A percentile compares a stretch with the other conserved stretches of the same genome.
Conservation (phyloP, 1,140 invertebrate genomes). For the Watersipora subatra region DNA sequence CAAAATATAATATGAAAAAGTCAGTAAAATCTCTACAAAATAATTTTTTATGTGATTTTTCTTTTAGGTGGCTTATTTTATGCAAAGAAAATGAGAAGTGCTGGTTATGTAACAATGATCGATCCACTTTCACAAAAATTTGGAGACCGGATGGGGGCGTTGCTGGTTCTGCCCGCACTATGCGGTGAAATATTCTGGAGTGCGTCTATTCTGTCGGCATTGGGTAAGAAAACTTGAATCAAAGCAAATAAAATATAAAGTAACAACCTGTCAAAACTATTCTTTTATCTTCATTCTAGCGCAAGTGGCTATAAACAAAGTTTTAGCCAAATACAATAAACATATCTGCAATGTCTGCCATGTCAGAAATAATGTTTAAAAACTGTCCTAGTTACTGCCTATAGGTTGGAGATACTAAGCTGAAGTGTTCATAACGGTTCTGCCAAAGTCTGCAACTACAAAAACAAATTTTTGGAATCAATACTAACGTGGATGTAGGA, state of each 20-base stretch:
- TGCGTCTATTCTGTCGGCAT: constrained; percentile 21
- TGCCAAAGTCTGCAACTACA: too few relatives aligned
- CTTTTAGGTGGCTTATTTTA: constrained; percentile 17
- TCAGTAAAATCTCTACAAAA: too few relatives aligned
- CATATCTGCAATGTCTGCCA: neutral
- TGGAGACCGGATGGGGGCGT: constrained; percentile 19
- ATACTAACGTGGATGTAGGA: too few relatives aligned
- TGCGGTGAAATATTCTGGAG: constrained; percentile 26
- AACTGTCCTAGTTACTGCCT: too few relatives aligned
- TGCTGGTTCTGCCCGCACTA: constrained; percentile 21
- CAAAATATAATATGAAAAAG: too few relatives aligned
- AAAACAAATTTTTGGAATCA: too few relatives aligned
- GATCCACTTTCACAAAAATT: constrained; percentile 24
- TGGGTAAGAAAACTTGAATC: constrained; percentile 14
- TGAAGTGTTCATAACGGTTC: too few relatives aligned
- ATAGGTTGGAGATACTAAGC: too few relatives aligned
- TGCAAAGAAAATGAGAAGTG: constrained; percentile 19
- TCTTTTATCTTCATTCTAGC: neutral
- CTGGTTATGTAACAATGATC: constrained; percentile 20
- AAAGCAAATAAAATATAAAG: neutral
- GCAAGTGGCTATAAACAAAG: neutral
- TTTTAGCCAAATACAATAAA: neutral
- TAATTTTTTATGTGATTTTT: too few relatives aligned
- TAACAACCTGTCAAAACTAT: neutral
- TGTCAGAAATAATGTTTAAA: too few relatives aligned